These are phyloP conservation scores for Teinopalpus imperialis DNA, from an alignment of 2,888 invertebrate genomes.

Conservation along the genomic window DNA sequence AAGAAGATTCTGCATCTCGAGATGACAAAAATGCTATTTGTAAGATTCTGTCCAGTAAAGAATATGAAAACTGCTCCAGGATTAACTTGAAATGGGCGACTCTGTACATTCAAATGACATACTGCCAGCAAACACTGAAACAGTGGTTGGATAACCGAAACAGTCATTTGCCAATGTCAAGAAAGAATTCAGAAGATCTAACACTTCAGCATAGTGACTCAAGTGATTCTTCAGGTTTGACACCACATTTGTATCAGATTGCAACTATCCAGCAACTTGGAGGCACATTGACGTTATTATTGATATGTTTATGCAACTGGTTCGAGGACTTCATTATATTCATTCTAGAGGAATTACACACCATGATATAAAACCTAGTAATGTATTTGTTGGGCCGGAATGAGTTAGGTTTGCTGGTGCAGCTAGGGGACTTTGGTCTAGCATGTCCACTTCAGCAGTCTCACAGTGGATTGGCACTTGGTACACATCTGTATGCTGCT, in stretches of 20 bases:
- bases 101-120: slow-evolving; percentile 92
- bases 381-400: slow-evolving; percentile 86
- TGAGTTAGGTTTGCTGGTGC: slow-evolving; percentile 81
- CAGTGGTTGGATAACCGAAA: slow-evolving; percentile 88
- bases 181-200: slow-evolving; percentile 64
- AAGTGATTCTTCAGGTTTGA: slow-evolving; percentile 53
- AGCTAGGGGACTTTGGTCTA: slow-evolving; percentile 92
- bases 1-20: slow-evolving; percentile 46
- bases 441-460: slow-evolving; percentile 87
- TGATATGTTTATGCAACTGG: slow-evolving; percentile 86
- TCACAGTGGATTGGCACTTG: slow-evolving; percentile 84
- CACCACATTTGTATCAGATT: slow-evolving; percentile 41
- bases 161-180: slow-evolving; percentile 44
- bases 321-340: slow-evolving; percentile 89
- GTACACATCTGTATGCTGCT: slow-evolving; percentile 91
- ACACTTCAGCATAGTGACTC: slow-evolving; percentile 60
- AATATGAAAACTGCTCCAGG: slow-evolving; percentile 67
- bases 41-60: slow-evolving; percentile 49
- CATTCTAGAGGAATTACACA: slow-evolving; percentile 90
- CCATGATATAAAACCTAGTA: slow-evolving; percentile 91
- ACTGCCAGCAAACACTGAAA: slow-evolving; percentile 88
- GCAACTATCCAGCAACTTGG: slow-evolving; percentile 54
- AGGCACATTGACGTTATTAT: slow-evolving; percentile 72
- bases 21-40: slow-evolving; percentile 59
- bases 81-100: slow-evolving; percentile 84